phyloP scores from a whole-genome alignment of 2,797 vertebrate genomes.

The Eurystomus glaucurus region DNA sequence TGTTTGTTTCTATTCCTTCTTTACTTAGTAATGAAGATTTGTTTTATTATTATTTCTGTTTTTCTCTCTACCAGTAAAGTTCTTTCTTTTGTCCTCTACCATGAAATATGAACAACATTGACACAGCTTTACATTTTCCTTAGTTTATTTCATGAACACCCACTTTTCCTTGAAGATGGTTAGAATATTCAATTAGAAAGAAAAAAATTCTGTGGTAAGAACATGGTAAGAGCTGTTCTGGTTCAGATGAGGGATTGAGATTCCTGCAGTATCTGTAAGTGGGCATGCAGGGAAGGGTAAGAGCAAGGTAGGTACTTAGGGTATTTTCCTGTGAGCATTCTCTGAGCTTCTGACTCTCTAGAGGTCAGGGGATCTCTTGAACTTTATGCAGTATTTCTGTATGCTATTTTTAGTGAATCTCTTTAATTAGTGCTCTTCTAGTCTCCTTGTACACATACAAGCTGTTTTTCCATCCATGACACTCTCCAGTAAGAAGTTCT shows the following conservation, averaged over 20 bases:
- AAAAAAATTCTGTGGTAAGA: not conserved
- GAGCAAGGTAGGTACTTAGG: rapidly evolving
- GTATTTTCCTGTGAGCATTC: not conserved
- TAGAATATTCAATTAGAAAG: not conserved
- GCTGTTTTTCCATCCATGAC: not conserved
- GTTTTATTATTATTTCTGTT: not conserved
- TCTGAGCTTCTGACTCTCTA: not conserved
- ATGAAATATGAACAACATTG: not conserved
- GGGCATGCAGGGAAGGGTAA: not conserved
- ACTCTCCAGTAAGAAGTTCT: not conserved
- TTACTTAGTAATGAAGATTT: not conserved
- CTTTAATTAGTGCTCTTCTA: not conserved
- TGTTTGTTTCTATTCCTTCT: not conserved
- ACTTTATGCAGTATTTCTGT: not conserved
- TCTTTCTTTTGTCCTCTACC: not conserved
- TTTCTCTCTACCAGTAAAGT: not conserved
- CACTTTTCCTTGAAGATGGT: not conserved
- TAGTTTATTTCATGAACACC: not conserved
- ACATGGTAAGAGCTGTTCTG: not conserved
- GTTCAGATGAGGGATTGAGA: not conserved
- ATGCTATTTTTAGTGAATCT: not conserved
- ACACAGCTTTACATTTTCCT: not conserved
- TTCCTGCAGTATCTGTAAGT: not conserved
- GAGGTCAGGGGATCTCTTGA: not conserved
- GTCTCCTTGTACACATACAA: not conserved